Percentiles rank a stretch among this genome's conserved stretches.
phyloP scores from a whole-genome alignment of 2,888 invertebrate genomes.

The Dione vanillae region DNA sequence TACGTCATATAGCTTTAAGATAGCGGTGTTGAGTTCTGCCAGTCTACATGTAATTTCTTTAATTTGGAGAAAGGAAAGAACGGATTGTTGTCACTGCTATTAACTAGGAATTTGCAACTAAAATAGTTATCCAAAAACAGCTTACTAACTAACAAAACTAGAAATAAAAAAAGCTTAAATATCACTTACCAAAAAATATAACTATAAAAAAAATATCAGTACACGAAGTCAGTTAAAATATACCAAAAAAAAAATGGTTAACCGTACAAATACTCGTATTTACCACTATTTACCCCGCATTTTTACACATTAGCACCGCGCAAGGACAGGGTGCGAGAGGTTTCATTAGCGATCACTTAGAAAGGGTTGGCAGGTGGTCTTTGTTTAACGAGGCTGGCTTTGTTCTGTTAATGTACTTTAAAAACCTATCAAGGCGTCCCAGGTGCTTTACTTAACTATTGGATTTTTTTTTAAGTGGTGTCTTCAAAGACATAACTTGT shows the following conservation, averaged over 20 bases:
- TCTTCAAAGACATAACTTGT: too few relatives aligned
- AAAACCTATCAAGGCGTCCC: constrained; percentile 22
- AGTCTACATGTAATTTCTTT: too few relatives aligned
- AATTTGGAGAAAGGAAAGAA: too few relatives aligned
- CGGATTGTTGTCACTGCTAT: too few relatives aligned
- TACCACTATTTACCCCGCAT: constrained; percentile 65
- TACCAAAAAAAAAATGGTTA: constrained; percentile 29
- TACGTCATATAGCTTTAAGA: too few relatives aligned
- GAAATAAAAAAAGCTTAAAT: background rate
- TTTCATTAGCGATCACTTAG: constrained; percentile 76
- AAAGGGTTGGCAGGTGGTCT: constrained; percentile 79
- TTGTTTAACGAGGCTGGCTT: constrained; percentile 66
- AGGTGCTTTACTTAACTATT: background rate
- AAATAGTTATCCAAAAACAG: too few relatives aligned
- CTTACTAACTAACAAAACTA: too few relatives aligned
- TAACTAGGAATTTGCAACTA: too few relatives aligned
- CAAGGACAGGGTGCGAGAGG: constrained; percentile 53
- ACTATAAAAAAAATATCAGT: background rate
- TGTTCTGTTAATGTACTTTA: constrained; percentile 46
- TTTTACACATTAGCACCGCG: constrained; percentile 58
- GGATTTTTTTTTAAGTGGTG: background rate
- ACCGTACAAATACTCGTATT: constrained; percentile 29
- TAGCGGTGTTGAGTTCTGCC: too few relatives aligned
- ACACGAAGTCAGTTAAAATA: background rate
- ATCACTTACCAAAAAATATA: background rate